Base-by-base conservation (phyloP, 2,888 invertebrate species). In the Pyralis farinalis region DNA sequence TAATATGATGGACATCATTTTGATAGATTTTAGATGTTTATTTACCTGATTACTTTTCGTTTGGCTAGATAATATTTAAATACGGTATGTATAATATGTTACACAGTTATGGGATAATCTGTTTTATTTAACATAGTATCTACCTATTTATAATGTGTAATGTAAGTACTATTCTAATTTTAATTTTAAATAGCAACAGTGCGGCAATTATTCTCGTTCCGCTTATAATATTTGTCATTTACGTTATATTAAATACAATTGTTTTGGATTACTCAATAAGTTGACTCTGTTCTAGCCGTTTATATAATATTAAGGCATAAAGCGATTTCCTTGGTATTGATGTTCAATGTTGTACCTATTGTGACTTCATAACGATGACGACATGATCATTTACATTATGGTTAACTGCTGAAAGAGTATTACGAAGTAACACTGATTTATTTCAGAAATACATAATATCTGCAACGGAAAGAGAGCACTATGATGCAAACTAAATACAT, bases 281-380 rank as follows among this genome's bases (percentile, higher is more conserved):
- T 70, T 64, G 65, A 71, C 68, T 59, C 49, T 71, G 68, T 55
- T 61, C 55, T 60, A 68, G 69, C 50, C 69, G 64, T 64, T 65
- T 71, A 58, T 63, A 67, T 63, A 71, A 69, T 63, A 30, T 37
- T 57, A 55, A 60, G 51, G 55, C 67, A 65, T 69, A 83, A 82
- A 82, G 79, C 84, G 67, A 76, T 78, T 70, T 85, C 78, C 80
- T 85, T 82, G 84, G 84, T 83, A 81, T 79, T 72, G 71, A 72
- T 76, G 66, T 66, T 56, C 47, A 53, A 56, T 51, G 44, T 66
- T 67, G 64, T 71, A 68, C 62, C 63, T 65, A 59, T 63, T 61
- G 60, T 70, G 67, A 66, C 64, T 67, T 71, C 60, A 60, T 46
- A 56, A 52, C 51, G 58, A 53, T 5, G 58, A 65, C 58, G 53